Base-by-base conservation (phyloP, 2,113 vertebrate genomes). In the Saguinus imperator region DNA sequence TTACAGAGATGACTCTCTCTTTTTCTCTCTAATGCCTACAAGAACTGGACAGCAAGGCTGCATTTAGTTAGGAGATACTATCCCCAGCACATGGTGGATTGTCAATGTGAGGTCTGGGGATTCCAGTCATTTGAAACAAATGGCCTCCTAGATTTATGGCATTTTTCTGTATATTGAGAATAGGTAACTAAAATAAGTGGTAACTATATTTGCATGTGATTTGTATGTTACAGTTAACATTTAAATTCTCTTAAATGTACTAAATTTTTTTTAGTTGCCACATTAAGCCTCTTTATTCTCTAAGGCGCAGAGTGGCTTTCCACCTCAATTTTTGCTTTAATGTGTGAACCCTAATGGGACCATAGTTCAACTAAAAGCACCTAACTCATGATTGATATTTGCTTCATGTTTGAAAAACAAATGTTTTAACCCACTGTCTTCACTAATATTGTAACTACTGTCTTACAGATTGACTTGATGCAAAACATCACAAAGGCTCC, bases 401-500 rank as follows among this genome's bases (percentile, higher is more conserved):
- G 96, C 97, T 98, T 97, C 96, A 93, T 97, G 97, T 98, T 97
- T 98, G 96, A 97, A 97, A 97, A 97, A 96, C 94, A 97, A 98
- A 97, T 98, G 98, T 97, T 97, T 97, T 98, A 98, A 98, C 96
- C 66, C 97, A 55, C 97, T 98, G 96, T 98, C 96, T 97, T 97
- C 98, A 98, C 98, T 98, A 98, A 98, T 98, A 98, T 96, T 98
- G 92, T 98, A 98, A 98, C 98, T 98, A 92, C 98, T 98, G 98
- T 98, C 98, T 98, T 98, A 98, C 98, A 98, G 98, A 98, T 98
- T 98, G 98, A 98, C 98, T 98, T 98, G 98, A 98, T 98, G 98
- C 98, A 98, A 98, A 98, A 98, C 98, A 98, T 95, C 97, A 98
- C 97, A 98, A 98, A 97, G 98, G 92, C 97, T 98, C 98, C 98